Evolutionary conservation across 2,888 invertebrate genomes (phyloP), one percentile per base, ranked within the genome.

Genomic region (Zaprionus obscuricornis): DNA sequence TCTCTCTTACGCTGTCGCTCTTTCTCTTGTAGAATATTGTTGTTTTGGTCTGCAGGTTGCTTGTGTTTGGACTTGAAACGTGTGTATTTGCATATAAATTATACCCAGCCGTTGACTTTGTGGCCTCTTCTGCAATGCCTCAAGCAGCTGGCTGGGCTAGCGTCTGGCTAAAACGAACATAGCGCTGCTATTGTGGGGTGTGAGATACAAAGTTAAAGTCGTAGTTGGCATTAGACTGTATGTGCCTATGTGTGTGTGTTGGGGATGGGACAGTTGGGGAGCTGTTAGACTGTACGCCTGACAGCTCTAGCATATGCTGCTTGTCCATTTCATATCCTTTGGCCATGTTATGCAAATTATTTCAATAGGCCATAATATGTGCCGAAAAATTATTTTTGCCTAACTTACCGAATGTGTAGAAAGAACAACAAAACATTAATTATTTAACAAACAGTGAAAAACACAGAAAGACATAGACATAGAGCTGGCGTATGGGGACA

Each of bases 71-170:
- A 72, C 74, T 65, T 72, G 66, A 57, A 79, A 69, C 79, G 74
- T 78, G 81, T 82, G 79, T 82, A 82, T 81, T 81, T 81, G 82
- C 79, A 81, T 82, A 81, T 82, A 81, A 81, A 81, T 81, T 81
- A 81, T 82, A 78, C 77, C 66, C 67, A 74, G 81, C 73, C 77
- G 81, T 79, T 78, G 77, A 78, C 77, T 78, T 78, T 79, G 77
- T 78, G 78, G 72, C 78, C 77, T 81, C 75, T 58, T 60, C 71
- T 64, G 77, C 77, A 79, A 76, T 77, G 77, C 81, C 81, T 77
- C 69, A 75, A 77, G 81, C 81, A 68, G 57, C 58, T 43, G 60
- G 56, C 45, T 71, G 63, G 36, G 24, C 47, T 52, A 31, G 51
- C 40, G 70, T 70, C 66, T 69, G 49, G 47, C 49, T 20, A 27